Base-by-base conservation (phyloP, 35 echinoderm and acorn worm genomes). In the Ptychodera flava region DNA sequence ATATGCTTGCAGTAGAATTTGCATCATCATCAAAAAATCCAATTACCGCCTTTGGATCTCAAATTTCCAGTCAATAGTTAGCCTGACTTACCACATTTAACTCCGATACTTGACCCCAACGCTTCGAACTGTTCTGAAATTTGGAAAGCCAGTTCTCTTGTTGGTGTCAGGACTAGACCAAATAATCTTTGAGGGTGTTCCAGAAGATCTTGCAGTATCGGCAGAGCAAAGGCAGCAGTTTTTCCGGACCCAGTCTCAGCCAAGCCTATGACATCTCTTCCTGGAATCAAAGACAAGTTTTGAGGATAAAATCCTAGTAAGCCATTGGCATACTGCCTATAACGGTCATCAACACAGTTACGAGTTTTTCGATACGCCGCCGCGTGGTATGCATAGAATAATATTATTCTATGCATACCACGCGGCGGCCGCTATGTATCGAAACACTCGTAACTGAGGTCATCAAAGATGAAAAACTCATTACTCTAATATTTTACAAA, bases 181-280 rank as follows among this genome's bases (percentile, higher is more conserved):
- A 99, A 99, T 80, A 99, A 83, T 33, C 93, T 87, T 77, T 99
- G 96, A 28, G 96, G 96, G 30, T 89, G 89, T 0, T 99, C 96
- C 38, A 99, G 84, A 32, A 99, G 81, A 32, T 92, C 92, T 37
- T 94, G 93, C 0, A 99, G 83, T 36, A 99, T 99, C 0, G 96
- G 96, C 33, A 99, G 82, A 10, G 96, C 93, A 92, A 99, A 99
- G 28, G 96, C 92, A 28, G 90, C 96, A 16, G 96, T 99, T 84
- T 99, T 99, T 1, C 96, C 96, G 2, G 96, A 99, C 0, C 96
- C 96, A 15, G 96, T 99, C 84, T 99, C 96, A n/a, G 96, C 96
- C 33, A 94, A 45, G n/a, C 92, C 93, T 79, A 94, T 99, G 1
- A 94, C 76, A 92, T 99, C 96, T 77, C 86, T 94, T 35, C 88